Evolutionary conservation across 2,113 vertebrate species (phyloP).

Genomic region (Leptocoma aspasia): DNA sequence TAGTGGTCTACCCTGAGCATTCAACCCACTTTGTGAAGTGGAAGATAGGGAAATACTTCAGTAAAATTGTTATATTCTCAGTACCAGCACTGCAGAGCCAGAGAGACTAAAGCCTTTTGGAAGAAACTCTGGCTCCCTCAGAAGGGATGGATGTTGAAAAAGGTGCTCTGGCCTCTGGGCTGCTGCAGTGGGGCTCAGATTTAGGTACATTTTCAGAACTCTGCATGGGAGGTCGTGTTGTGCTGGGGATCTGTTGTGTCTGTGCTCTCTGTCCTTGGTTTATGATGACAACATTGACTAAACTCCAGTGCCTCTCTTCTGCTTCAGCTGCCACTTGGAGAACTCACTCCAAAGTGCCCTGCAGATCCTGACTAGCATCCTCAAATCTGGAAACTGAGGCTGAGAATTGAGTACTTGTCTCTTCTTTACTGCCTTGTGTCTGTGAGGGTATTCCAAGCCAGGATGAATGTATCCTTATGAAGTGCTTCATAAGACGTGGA

Average conservation of each 20-base stretch:
- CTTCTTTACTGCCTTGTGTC: background rate
- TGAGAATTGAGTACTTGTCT: background rate
- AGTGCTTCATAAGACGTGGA: background rate
- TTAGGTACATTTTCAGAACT: background rate
- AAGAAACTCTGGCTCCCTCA: background rate
- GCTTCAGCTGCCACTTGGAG: background rate
- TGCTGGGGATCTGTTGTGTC: background rate
- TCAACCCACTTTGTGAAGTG: background rate
- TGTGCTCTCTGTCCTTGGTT: background rate
- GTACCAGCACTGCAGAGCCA: background rate
- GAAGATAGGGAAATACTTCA: background rate
- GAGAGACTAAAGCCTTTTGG: background rate
- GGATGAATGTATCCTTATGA: background rate
- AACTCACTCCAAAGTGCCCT: background rate
- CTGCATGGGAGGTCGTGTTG: accelerated
- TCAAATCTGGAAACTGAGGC: background rate
- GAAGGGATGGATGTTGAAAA: background rate
- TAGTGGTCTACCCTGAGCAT: background rate
- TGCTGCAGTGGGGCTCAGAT: accelerated
- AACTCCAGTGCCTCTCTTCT: background rate
- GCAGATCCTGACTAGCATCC: background rate
- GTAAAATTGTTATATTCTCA: background rate
- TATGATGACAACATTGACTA: background rate
- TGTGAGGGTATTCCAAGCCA: background rate
- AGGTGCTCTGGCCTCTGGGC: background rate